These are phyloP conservation scores for Neoseiulus cucumeris DNA, from an alignment of 1,140 invertebrate genomes.

Conservation along the genomic window DNA sequence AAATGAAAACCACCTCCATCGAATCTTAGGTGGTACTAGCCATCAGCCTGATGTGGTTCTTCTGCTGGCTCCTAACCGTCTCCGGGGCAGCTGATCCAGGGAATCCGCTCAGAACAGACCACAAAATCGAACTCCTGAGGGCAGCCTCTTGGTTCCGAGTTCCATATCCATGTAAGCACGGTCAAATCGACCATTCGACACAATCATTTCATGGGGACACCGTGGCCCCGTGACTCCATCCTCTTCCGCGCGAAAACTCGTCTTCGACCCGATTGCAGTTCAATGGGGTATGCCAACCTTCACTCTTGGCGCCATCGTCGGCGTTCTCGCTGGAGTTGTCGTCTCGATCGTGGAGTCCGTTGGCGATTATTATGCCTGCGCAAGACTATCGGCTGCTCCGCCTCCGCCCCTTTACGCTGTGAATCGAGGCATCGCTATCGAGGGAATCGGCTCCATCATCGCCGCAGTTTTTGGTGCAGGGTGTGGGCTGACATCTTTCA, in stretches of 20 bases:
- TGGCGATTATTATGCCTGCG: conserved; percentile 69
- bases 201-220: too few relatives aligned
- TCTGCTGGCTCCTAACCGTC: conserved; percentile 26
- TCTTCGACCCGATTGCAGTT: conserved; percentile 28
- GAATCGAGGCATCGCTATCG: conserved; percentile 59
- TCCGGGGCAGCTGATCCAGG: conserved; percentile 19
- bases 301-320: conserved; percentile 47
- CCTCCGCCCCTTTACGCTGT: conserved; percentile 64
- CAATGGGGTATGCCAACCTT: conserved; percentile 67
- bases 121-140: conserved; percentile 44
- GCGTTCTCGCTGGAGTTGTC: conserved; percentile 60
- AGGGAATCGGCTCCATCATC: conserved; percentile 58
- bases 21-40: conserved; percentile 29
- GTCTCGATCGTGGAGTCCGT: conserved; percentile 66
- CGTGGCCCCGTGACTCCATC: too few relatives aligned
- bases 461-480: conserved; percentile 58
- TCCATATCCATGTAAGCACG: conserved; percentile 49
- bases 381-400: conserved; percentile 53
- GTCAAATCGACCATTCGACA: neutral
- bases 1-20: too few relatives aligned
- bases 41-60: conserved; percentile 24
- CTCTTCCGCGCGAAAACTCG: too few relatives aligned
- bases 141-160: conserved; percentile 60
- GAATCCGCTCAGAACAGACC: conserved; percentile 18
- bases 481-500: conserved; percentile 68